A percentile compares a stretch with the other conserved stretches of the same genome.
phyloP scores from a whole-genome alignment of 2,797 vertebrate species.

The Mus caroli region DNA sequence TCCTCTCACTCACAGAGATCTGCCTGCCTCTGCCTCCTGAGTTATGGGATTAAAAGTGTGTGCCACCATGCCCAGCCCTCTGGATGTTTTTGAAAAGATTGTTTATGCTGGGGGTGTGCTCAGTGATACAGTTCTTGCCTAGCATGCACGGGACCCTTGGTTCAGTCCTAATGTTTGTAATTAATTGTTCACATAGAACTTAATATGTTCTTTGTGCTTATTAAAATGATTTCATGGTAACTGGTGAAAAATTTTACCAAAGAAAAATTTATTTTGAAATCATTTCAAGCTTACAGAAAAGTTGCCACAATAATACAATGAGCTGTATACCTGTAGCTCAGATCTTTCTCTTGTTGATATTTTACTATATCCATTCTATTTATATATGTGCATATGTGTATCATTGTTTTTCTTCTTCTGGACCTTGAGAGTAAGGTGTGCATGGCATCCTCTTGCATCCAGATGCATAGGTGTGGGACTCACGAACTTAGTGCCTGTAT shows the following conservation, averaged over 20 bases:
- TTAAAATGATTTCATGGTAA: conserved; percentile 71
- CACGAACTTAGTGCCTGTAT: not conserved
- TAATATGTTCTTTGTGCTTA: conserved; percentile 61
- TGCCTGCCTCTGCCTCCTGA: not conserved
- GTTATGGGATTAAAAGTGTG: not conserved
- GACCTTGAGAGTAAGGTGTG: not conserved
- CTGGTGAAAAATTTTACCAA: conserved; percentile 61
- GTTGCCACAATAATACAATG: conserved; percentile 14
- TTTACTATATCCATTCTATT: not conserved
- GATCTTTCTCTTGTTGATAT: not conserved
- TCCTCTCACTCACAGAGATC: not conserved
- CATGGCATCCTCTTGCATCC: not conserved
- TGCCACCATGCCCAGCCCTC: not conserved
- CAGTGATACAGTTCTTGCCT: not conserved
- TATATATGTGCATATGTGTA: not conserved
- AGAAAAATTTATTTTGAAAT: conserved; percentile 11
- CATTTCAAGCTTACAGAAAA: conserved; percentile 57
- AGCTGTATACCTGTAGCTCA: not conserved
- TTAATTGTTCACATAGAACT: conserved; percentile 71
- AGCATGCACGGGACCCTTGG: not conserved
- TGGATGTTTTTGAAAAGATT: not conserved
- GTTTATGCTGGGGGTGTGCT: not conserved
- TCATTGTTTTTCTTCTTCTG: not conserved
- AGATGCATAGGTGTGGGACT: not conserved
- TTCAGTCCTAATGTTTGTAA: conserved; percentile 43